Conservation (phyloP, 2,888 invertebrate genomes). For the Taenaris catops region DNA sequence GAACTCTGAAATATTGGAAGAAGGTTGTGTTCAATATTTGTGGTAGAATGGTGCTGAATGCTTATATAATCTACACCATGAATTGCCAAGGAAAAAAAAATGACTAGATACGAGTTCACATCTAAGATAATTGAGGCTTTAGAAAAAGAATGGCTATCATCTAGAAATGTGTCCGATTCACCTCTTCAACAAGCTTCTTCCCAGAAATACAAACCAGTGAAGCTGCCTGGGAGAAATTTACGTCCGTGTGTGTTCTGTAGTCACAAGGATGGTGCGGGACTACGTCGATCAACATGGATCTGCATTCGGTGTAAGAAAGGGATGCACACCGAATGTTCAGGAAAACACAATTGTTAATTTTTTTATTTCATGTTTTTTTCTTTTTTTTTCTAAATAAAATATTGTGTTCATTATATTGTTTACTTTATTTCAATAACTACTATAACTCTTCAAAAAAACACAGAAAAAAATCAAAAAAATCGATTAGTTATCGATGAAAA, state of each 20-base stretch:
- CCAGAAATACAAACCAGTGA: conserved; percentile 14
- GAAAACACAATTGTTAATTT: conserved; percentile 19
- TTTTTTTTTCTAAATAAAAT: too few species aligned
- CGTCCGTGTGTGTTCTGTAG: conserved; percentile 23
- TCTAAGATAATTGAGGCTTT: conserved; percentile 21
- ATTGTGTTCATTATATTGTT: too few species aligned
- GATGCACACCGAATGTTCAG: conserved; percentile 17
- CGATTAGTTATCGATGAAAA: too few species aligned
- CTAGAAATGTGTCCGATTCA: conserved; percentile 13
- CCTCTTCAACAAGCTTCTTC: too few species aligned
- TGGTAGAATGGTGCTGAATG: conserved; percentile 28
- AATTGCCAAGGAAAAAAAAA: conserved; percentile 22
- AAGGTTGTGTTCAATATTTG: conserved; percentile 30
- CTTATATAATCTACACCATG: conserved; percentile 27
- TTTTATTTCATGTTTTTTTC: too few species aligned
- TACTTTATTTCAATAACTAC: too few species aligned
- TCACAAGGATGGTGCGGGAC: conserved; percentile 16
- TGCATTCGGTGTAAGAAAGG: conserved; percentile 25
- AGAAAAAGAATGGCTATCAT: conserved; percentile 22
- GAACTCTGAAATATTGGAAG: conserved; percentile 31
- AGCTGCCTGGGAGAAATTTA: conserved; percentile 25
- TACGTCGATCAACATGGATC: conserved; percentile 23
- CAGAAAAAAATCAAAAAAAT: too few species aligned
- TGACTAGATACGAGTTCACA: conserved; percentile 27
- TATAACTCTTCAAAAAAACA: too few species aligned